phyloP scores from a whole-genome alignment of 2,797 vertebrate species.

The Astyanax mexicanus region DNA sequence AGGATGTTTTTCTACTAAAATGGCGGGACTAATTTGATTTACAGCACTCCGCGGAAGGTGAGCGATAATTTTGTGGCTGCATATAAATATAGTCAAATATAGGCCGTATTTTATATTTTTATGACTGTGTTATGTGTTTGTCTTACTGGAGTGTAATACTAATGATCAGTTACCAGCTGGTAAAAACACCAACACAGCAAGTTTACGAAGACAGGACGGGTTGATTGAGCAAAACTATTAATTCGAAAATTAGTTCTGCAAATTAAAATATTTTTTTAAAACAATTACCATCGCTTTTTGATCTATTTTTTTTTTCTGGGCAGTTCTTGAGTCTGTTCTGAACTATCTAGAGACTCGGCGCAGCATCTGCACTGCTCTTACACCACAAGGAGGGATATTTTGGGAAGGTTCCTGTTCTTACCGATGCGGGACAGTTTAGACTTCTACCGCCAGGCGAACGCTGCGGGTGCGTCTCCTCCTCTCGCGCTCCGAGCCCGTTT shows the following conservation, averaged over 20 bases:
- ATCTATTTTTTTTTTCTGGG: too few relatives aligned
- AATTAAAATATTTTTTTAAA: too few relatives aligned
- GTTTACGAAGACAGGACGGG: too few relatives aligned
- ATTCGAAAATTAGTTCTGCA: too few relatives aligned
- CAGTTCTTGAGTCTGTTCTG: too few relatives aligned
- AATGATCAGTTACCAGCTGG: not conserved
- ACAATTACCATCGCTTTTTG: too few relatives aligned
- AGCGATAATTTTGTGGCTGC: not conserved
- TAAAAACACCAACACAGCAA: too few relatives aligned
- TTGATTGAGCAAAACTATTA: too few relatives aligned
- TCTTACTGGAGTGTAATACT: too few relatives aligned
- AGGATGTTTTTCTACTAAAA: conserved; percentile 5
- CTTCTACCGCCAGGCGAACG: conserved; percentile 48
- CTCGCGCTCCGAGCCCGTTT: conserved; percentile 5
- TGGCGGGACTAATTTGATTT: conserved; percentile 5
- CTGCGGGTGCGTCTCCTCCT: not conserved
- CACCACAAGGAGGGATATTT: conserved; percentile 61
- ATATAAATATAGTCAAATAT: too few relatives aligned
- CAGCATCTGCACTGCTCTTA: conserved; percentile 39
- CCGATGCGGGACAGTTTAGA: conserved; percentile 32
- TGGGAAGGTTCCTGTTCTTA: conserved; percentile 37
- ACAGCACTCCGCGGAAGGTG: not conserved
- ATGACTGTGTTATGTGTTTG: too few relatives aligned
- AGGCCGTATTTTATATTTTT: too few relatives aligned
- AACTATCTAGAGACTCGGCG: not conserved